A percentile compares a stretch with the other conserved stretches of the same genome.
Evolutionary conservation across 2,113 vertebrate genomes (phyloP).

Genomic region (Macquaria australasica): DNA sequence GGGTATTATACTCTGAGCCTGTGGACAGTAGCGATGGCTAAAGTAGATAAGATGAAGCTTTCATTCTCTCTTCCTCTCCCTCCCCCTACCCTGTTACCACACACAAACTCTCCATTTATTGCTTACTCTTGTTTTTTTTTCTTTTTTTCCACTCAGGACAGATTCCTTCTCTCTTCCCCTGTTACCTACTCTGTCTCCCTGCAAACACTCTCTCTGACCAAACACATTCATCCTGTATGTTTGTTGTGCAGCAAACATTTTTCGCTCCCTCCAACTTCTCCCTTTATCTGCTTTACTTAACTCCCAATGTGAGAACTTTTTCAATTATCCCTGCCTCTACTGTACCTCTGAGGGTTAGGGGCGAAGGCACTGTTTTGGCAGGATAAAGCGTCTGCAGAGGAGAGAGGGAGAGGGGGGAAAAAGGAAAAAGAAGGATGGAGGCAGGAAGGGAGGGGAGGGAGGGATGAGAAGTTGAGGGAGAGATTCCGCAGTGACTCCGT

Average conservation of each 20-base stretch:
- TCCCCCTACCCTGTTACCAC: slow-evolving; percentile 16
- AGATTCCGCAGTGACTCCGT: slow-evolving; percentile 77
- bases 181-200: slow-evolving; percentile 9
- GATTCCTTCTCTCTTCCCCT: neutral
- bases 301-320: slow-evolving; percentile 74
- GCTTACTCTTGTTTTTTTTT: slow-evolving; percentile 10
- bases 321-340: slow-evolving; percentile 71
- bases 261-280: slow-evolving; percentile 39
- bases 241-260: slow-evolving; percentile 61
- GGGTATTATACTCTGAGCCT: slow-evolving; percentile 71
- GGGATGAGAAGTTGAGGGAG: slow-evolving; percentile 67
- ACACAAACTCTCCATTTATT: slow-evolving; percentile 59
- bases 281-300: slow-evolving; percentile 72
- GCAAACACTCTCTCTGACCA: slow-evolving; percentile 25
- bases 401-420: slow-evolving; percentile 17
- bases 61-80: slow-evolving; percentile 39
- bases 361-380: slow-evolving; percentile 71
- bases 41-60: slow-evolving; percentile 72
- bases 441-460: neutral
- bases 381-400: slow-evolving; percentile 76
- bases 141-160: slow-evolving; percentile 22
- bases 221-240: slow-evolving; percentile 47
- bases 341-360: slow-evolving; percentile 69
- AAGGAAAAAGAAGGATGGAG: neutral
- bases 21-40: slow-evolving; percentile 71